Conservation (phyloP, 2,113 vertebrate species). For the Bothrops jararaca region DNA sequence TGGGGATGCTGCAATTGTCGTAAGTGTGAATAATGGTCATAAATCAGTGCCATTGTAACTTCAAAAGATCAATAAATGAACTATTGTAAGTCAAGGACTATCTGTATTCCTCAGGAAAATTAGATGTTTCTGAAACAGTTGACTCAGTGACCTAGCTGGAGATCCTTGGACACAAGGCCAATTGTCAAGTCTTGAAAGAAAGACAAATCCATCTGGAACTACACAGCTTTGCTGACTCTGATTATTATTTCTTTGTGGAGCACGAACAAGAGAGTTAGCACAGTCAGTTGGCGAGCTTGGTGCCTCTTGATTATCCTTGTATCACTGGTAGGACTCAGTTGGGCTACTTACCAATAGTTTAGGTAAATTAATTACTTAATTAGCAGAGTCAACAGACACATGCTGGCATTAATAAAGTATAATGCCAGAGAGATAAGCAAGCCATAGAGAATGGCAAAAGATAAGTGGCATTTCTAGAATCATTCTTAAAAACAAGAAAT, state of each 20-base stretch:
- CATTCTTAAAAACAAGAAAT: neutral
- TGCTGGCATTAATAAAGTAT: neutral
- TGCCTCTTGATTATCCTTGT: neutral
- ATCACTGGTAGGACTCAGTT: neutral
- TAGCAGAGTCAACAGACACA: neutral
- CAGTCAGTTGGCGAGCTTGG: neutral
- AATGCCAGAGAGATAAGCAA: neutral
- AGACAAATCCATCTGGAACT: neutral
- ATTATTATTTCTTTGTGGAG: neutral
- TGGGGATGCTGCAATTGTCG: neutral
- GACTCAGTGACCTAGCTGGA: neutral
- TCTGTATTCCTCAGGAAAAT: neutral
- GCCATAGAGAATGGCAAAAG: neutral
- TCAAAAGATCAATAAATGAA: neutral
- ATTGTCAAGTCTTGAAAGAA: neutral
- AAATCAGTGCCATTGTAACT: neutral
- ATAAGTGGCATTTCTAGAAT: neutral
- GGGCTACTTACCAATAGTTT: neutral
- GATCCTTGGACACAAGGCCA: neutral
- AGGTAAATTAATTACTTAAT: neutral
- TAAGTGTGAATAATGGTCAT: neutral
- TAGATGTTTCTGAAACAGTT: neutral
- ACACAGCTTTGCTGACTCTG: neutral
- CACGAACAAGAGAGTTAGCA: neutral
- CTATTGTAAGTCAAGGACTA: neutral